Percentiles rank a stretch among this genome's conserved stretches.
Evolutionary conservation across 2,113 vertebrate genomes (phyloP).

Genomic region (Pongo pygmaeus): DNA sequence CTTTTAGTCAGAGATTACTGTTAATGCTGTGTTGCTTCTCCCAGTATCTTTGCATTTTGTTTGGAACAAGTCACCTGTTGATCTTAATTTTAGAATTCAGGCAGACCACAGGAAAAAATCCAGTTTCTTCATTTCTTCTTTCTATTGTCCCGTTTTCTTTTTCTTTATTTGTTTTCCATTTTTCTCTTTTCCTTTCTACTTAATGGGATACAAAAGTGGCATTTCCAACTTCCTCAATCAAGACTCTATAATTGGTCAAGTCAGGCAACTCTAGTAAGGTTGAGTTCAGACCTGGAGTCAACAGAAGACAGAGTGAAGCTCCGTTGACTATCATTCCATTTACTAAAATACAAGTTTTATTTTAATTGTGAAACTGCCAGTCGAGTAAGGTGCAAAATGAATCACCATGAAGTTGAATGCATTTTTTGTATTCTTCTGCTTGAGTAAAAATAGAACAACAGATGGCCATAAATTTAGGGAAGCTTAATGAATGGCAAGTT

Average conservation of each 20-base stretch:
- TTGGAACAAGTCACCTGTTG: not conserved
- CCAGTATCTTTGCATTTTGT: not conserved
- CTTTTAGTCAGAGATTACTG: not conserved
- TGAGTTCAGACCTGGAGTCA: constrained; percentile 23
- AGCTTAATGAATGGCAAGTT: constrained; percentile 72
- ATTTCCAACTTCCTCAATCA: not conserved
- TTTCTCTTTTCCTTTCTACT: not conserved
- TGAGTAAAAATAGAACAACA: constrained; percentile 70
- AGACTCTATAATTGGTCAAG: not conserved
- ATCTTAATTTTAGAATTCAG: constrained; percentile 20
- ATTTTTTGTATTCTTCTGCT: constrained; percentile 65
- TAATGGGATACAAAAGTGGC: not conserved
- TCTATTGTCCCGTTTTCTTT: not conserved
- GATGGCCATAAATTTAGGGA: constrained; percentile 72
- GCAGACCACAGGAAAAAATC: not conserved
- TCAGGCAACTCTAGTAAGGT: not conserved
- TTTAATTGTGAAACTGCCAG: constrained; percentile 68
- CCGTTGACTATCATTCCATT: constrained; percentile 39
- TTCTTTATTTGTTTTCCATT: not conserved
- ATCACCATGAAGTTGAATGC: constrained; percentile 53
- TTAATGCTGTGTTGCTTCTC: not conserved
- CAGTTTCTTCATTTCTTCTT: not conserved
- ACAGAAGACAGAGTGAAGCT: constrained; percentile 41
- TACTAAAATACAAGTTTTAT: constrained; percentile 49
- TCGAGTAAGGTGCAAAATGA: constrained; percentile 64